phyloP scores from a whole-genome alignment of 2,888 invertebrate genomes.

The Tachina fera region DNA sequence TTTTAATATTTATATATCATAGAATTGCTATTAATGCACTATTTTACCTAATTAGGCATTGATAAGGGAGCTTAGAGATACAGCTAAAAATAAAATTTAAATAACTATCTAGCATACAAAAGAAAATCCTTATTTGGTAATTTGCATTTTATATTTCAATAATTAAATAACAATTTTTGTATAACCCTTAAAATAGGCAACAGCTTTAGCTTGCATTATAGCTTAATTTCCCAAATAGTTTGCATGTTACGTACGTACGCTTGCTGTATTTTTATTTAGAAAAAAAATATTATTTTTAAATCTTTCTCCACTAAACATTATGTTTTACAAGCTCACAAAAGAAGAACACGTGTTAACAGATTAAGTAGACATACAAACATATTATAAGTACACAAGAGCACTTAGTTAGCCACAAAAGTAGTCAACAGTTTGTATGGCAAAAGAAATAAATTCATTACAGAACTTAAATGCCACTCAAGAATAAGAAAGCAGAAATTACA shows the following conservation, averaged over 20 bases:
- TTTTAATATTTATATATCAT: too few relatives aligned
- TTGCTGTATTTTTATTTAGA: neutral
- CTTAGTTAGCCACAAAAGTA: constrained; percentile 42
- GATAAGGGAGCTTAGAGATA: too few relatives aligned
- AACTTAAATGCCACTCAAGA: neutral
- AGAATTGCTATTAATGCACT: too few relatives aligned
- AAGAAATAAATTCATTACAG: neutral
- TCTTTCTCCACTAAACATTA: neutral
- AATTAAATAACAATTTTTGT: too few relatives aligned
- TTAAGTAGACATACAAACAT: neutral
- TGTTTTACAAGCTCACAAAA: constrained; percentile 6
- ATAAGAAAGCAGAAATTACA: neutral
- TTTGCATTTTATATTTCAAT: too few relatives aligned
- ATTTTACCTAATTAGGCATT: too few relatives aligned
- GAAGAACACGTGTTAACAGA: constrained; percentile 40
- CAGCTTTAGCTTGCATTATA: neutral
- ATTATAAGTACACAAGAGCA: constrained; percentile 2
- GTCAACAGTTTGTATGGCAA: constrained; percentile 43
- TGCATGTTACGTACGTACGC: neutral
- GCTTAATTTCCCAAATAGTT: neutral
- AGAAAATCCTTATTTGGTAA: too few relatives aligned
- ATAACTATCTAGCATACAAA: too few relatives aligned
- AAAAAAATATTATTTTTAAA: neutral
- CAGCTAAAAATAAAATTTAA: too few relatives aligned
- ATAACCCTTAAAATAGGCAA: neutral